phyloP scores from a whole-genome alignment of 2,797 vertebrate species.

The Mormyrus proboscirostris region DNA sequence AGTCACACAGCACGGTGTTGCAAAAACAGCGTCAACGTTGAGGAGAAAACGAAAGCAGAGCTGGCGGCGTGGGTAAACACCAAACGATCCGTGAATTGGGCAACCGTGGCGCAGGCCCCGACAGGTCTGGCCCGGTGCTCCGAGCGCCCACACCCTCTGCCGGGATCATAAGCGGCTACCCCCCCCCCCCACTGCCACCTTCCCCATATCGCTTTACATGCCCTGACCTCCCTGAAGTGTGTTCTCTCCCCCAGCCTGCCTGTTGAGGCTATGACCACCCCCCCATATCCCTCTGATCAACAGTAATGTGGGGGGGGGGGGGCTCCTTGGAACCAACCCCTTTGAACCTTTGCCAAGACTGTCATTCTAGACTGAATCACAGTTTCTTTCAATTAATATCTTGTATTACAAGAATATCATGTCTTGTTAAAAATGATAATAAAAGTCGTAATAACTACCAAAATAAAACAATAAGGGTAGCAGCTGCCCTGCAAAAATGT shows the following conservation, averaged over 20 bases:
- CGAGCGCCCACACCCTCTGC: slow-evolving; percentile 30
- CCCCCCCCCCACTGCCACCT: not conserved
- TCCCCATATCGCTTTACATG: not conserved
- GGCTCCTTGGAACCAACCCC: not conserved
- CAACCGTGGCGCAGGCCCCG: slow-evolving; percentile 43
- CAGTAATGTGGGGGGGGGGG: not conserved
- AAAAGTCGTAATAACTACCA: not conserved
- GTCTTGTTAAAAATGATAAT: not conserved
- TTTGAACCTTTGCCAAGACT: not conserved
- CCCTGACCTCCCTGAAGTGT: not conserved
- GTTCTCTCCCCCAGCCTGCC: not conserved
- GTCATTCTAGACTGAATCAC: not conserved
- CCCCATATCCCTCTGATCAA: not conserved
- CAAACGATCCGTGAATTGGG: slow-evolving; percentile 21
- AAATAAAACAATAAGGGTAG: not conserved
- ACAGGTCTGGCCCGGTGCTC: slow-evolving; percentile 45
- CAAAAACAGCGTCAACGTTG: not conserved
- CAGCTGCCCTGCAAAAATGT: not conserved
- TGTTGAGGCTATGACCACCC: not conserved
- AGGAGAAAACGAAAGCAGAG: not conserved
- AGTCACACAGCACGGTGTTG: not conserved
- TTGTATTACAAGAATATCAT: not conserved
- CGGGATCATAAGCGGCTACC: not conserved
- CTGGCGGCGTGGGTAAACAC: not conserved
- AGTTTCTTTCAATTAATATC: not conserved